A percentile compares a stretch with the other conserved stretches of the same genome.
These are phyloP conservation scores for Ariolimax columbianus DNA, from an alignment of 2,888 invertebrate species.

Conservation along the genomic window DNA sequence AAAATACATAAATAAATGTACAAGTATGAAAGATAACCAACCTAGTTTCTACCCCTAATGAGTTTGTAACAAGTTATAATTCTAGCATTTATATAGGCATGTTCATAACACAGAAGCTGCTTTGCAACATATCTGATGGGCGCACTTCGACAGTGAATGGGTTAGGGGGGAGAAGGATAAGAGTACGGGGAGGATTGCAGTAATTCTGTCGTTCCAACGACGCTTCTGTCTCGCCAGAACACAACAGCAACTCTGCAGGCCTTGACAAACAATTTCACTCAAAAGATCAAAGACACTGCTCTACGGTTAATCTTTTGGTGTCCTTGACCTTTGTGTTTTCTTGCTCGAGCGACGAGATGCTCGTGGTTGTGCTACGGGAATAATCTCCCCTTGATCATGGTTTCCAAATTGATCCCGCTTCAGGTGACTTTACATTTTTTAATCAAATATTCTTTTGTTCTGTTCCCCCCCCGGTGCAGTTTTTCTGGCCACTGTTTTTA, in stretches of 20 bases:
- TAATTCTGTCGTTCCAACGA: background rate
- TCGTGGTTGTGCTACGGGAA: background rate
- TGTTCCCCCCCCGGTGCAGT: background rate
- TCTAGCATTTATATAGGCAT: no score
- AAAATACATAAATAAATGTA: no score
- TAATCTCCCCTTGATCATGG: conserved; percentile 15
- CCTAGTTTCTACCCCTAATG: no score
- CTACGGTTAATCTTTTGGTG: background rate
- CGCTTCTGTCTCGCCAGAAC: background rate
- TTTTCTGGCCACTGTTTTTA: no score
- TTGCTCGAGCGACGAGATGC: background rate
- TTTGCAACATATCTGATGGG: background rate
- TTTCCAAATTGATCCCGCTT: background rate
- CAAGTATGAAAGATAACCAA: no score
- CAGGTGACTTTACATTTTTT: background rate
- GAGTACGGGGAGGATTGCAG: no score
- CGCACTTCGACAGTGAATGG: background rate
- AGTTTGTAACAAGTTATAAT: no score
- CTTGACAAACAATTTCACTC: conserved; percentile 8
- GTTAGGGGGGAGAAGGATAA: background rate
- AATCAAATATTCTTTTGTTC: background rate
- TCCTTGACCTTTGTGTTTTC: background rate
- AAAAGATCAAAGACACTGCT: conserved; percentile 19
- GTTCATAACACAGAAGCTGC: no score
- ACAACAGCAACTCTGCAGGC: conserved; percentile 1